These are phyloP conservation scores for Ylistrum balloti DNA, from an alignment of 1,140 invertebrate species.

Conservation along the genomic window DNA sequence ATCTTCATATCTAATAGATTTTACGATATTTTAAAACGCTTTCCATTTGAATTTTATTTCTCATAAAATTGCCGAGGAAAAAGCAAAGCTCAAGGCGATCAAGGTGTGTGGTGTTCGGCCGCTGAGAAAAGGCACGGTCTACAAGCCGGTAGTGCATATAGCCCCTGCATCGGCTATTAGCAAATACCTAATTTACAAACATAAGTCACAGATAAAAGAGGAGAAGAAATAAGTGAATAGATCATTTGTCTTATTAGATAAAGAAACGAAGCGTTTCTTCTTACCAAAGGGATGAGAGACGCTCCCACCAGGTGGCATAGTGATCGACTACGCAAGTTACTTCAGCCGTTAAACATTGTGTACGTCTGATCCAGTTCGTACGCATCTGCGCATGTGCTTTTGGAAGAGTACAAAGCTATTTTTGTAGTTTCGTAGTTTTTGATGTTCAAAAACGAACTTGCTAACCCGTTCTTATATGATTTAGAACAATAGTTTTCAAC, in stretches of 20 bases:
- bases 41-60: no score
- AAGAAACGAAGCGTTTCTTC: conserved; percentile 1
- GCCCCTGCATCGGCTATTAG: not conserved
- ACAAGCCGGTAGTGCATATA: not conserved
- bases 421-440: conserved; percentile 40
- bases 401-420: conserved; percentile 33
- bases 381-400: conserved; percentile 36
- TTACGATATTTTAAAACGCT: no score
- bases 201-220: conserved; percentile 16
- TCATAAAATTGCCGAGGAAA: no score
- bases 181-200: conserved; percentile 39
- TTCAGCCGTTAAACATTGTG: conserved; percentile 37
- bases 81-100: not conserved
- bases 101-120: not conserved
- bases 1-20: no score
- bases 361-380: conserved; percentile 2
- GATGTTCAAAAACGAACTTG: conserved; percentile 26
- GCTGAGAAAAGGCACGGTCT: not conserved
- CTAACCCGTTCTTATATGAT: not conserved
- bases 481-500: conserved; percentile 34
- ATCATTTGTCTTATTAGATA: conserved; percentile 35
- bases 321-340: conserved; percentile 27
- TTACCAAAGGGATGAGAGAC: conserved; percentile 27
- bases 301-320: conserved; percentile 11
- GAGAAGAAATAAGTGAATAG: conserved; percentile 35